These are phyloP conservation scores for Rhipidura dahli DNA, from an alignment of 2,113 vertebrate species.

Conservation along the genomic window DNA sequence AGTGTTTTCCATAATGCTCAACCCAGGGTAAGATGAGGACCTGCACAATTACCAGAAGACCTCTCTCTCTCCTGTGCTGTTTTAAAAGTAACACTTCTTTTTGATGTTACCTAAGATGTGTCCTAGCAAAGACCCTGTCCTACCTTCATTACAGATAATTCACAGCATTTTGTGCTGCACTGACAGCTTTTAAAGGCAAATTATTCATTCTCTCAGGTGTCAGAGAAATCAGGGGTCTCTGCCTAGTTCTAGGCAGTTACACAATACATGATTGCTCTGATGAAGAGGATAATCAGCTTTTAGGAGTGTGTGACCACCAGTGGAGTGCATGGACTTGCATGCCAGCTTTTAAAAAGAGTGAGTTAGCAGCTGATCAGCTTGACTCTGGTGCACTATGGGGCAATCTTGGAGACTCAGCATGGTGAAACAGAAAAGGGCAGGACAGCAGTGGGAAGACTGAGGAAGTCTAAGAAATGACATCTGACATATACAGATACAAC, in stretches of 20 bases:
- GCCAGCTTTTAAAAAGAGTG: not conserved
- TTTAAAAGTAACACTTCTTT: not conserved
- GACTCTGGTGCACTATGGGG: not conserved
- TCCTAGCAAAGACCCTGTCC: not conserved
- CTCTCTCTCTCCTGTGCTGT: not conserved
- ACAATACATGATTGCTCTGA: not conserved
- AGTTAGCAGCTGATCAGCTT: not conserved
- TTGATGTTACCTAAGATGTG: not conserved
- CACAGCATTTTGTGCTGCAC: not conserved
- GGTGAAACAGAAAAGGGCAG: not conserved
- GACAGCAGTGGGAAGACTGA: not conserved
- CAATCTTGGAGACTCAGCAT: not conserved
- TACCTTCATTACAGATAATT: not conserved
- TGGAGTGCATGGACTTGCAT: not conserved
- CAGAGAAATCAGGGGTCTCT: not conserved
- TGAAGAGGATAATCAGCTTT: not conserved
- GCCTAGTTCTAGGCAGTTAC: not conserved
- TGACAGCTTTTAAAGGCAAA: not conserved
- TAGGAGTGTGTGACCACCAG: not conserved
- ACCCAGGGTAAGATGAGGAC: not conserved
- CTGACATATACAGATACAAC: not conserved
- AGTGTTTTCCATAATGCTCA: not conserved
- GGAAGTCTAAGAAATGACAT: not conserved
- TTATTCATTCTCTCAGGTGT: not conserved
- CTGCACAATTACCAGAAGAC: not conserved